A percentile compares a stretch with the other conserved stretches of the same genome.
phyloP scores from a whole-genome alignment of 1,140 invertebrate genomes.

The Euglossa dilemma region DNA sequence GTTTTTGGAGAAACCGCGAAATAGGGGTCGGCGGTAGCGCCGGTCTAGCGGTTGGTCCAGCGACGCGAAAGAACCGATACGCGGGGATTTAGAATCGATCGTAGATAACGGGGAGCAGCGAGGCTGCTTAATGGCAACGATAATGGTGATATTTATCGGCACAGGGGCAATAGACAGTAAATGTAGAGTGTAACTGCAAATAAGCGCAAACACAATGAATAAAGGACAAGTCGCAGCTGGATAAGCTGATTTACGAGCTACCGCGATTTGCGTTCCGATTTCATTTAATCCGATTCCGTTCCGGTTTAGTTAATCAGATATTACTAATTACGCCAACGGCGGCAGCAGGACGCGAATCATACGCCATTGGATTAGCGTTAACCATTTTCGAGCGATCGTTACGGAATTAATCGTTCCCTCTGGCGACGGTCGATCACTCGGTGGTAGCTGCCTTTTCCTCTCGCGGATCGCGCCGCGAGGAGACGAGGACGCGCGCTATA shows the following conservation, averaged over 20 bases:
- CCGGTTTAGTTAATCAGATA: constrained; percentile 53
- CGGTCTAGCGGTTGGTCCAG: no score
- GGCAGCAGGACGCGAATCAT: constrained; percentile 34
- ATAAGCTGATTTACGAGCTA: constrained; percentile 48
- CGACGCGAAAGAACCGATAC: background rate
- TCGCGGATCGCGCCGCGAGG: no score
- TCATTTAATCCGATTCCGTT: constrained; percentile 49
- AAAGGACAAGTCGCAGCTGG: constrained; percentile 53
- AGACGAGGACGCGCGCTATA: no score
- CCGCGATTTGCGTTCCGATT: constrained; percentile 47
- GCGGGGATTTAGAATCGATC: background rate
- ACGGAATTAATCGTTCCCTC: background rate
- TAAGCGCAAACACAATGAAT: constrained; percentile 45
- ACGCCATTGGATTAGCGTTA: constrained; percentile 10
- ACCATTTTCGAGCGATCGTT: background rate
- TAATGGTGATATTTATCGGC: constrained; percentile 35
- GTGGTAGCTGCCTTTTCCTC: no score
- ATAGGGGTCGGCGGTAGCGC: no score
- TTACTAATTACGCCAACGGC: constrained; percentile 51
- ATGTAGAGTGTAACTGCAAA: constrained; percentile 22
- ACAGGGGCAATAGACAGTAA: constrained; percentile 15
- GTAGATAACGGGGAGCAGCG: background rate
- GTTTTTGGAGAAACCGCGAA: no score
- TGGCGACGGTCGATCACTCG: background rate
- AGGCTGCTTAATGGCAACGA: background rate